Conservation (phyloP, 2,113 vertebrate genomes). For the Rhinoderma darwinii region DNA sequence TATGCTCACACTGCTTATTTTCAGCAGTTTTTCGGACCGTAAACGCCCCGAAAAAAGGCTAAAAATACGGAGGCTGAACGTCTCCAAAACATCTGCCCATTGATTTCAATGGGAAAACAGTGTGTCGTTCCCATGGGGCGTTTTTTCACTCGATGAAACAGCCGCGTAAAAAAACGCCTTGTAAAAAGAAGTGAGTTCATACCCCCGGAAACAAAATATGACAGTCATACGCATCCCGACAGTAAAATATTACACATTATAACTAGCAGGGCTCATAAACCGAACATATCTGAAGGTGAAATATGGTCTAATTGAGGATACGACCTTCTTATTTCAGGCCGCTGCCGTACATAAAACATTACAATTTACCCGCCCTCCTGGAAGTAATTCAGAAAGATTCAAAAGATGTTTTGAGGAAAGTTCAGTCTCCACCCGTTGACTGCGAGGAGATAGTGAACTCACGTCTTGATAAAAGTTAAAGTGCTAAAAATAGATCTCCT, state of each 20-base stretch:
- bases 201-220: not conserved
- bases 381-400: not conserved
- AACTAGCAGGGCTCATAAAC: not conserved
- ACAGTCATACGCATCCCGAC: not conserved
- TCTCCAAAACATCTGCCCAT: too few relatives aligned
- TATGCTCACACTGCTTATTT: too few relatives aligned
- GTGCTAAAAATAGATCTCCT: not conserved
- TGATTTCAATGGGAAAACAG: too few relatives aligned
- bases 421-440: slow-evolving; percentile 5
- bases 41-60: too few relatives aligned
- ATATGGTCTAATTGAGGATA: not conserved
- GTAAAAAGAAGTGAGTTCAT: too few relatives aligned
- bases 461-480: not conserved
- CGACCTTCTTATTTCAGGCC: too few relatives aligned
- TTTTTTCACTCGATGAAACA: too few relatives aligned
- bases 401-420: not conserved
- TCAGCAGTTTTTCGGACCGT: too few relatives aligned
- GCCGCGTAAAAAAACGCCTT: too few relatives aligned
- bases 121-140: too few relatives aligned
- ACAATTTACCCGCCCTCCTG: not conserved
- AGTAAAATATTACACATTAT: not conserved
- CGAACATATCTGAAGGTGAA: not conserved
- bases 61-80: too few relatives aligned
- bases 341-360: not conserved
- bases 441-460: not conserved